Base-by-base conservation (phyloP, 2,797 vertebrate genomes). In the Artibeus lituratus region DNA sequence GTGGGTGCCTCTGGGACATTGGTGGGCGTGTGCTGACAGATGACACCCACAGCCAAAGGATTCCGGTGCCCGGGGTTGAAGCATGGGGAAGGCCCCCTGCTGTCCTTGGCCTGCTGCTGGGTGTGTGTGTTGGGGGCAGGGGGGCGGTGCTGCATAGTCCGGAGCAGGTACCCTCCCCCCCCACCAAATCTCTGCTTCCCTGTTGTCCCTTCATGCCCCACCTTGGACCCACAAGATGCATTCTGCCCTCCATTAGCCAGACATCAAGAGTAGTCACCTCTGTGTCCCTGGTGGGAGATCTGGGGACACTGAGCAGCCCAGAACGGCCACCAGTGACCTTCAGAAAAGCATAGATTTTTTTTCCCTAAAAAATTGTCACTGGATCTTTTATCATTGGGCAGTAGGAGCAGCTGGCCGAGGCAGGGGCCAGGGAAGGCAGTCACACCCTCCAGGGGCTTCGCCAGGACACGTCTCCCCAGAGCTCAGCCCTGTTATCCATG, bases 71-170 rank as follows among this genome's bases (percentile, higher is more conserved):
- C 8, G 0, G 1, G 53, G 32, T 0, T 3, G 73, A 49, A 59
- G 73, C 22, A 5, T 1, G 11, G 44, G 49, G 37, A 69, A 70
- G 14, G 37, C 18, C 37, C 44, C 3, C 1, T 7, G 10, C 49
- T 37, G 24, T 4, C 49, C n/a, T 53, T 37, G 57, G 57, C 57
- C 32, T 29, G 9, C 42, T 22, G 44, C 22, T 7, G 2, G 5
- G 21, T 0, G 0, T 8, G 42, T 65, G 62, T 65, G 15, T 29
- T 24, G 8, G 14, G 26, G 72, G 35, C 3, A 35, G 0, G 5
- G 0, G 5, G 3, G 1, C 11, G 7, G 19, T 53, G 59, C 12
- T 2, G 26, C 51, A 24, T 55, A 81, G 67, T 21, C 51, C 70
- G 59, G 44, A 4, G n/a, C 11, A 39, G 65, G 74, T 2, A 11